Conservation (phyloP, 2,113 vertebrate genomes). For the Percopsis transmontana region DNA sequence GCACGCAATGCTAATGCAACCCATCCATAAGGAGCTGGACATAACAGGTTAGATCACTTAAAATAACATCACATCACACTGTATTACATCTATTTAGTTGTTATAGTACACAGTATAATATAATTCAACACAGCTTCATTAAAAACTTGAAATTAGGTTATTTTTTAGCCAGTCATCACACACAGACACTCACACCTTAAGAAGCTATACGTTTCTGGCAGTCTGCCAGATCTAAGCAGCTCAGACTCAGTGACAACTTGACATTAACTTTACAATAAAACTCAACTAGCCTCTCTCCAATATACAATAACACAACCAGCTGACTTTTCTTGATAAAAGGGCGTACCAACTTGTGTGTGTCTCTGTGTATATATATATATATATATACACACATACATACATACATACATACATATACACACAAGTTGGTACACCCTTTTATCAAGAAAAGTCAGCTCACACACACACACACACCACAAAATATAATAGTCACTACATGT, state of each 20-base stretch:
- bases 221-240: conserved; percentile 33
- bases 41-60: background rate
- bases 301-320: too few relatives aligned
- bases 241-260: background rate
- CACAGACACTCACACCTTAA: conserved; percentile 5
- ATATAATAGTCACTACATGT: too few relatives aligned
- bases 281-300: background rate
- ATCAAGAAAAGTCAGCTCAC: too few relatives aligned
- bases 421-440: too few relatives aligned
- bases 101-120: background rate
- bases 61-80: background rate
- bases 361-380: too few relatives aligned
- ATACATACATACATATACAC: too few relatives aligned
- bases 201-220: conserved; percentile 37
- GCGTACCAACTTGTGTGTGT: background rate
- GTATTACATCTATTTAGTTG: background rate
- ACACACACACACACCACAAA: too few relatives aligned
- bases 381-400: too few relatives aligned
- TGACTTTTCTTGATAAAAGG: too few relatives aligned
- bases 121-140: background rate
- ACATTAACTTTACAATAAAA: conserved; percentile 35
- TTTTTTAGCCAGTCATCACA: background rate
- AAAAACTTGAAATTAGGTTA: conserved; percentile 7
- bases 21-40: conserved; percentile 1
- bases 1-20: conserved; percentile 17